A percentile compares a stretch with the other conserved stretches of the same genome.
phyloP scores from a whole-genome alignment of 2,113 vertebrate species.

The Psilopogon haemacephalus region DNA sequence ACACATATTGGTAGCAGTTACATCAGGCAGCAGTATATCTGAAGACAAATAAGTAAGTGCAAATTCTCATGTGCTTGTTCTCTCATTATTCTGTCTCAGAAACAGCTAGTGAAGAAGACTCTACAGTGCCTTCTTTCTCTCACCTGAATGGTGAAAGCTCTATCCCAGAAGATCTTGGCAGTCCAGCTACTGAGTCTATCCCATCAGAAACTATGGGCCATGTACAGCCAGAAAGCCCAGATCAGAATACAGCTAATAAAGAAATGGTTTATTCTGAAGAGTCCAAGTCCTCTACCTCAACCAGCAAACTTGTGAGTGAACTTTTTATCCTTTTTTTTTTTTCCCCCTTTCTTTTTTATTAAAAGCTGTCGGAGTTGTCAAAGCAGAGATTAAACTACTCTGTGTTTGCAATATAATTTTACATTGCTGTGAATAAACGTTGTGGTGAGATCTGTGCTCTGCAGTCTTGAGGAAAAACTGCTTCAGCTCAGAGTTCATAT shows the following conservation, averaged over 20 bases:
- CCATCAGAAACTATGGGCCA: slow-evolving; percentile 63
- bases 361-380: background rate
- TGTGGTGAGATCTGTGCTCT: background rate
- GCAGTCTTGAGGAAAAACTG: background rate
- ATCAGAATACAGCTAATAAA: slow-evolving; percentile 62
- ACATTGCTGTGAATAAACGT: background rate
- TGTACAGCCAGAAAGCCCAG: slow-evolving; percentile 61
- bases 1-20: background rate
- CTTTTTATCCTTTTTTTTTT: background rate
- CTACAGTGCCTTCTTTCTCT: slow-evolving; percentile 75
- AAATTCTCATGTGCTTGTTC: background rate
- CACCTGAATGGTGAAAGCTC: slow-evolving; percentile 79
- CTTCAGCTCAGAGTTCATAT: background rate
- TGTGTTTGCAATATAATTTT: background rate
- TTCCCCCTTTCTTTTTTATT: no score
- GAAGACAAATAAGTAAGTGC: background rate
- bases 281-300: slow-evolving; percentile 74
- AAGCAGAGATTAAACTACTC: background rate
- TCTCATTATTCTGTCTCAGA: slow-evolving; percentile 62
- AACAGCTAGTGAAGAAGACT: slow-evolving; percentile 77
- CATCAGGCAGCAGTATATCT: background rate
- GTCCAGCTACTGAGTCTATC: slow-evolving; percentile 57
- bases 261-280: slow-evolving; percentile 81
- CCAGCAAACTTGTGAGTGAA: slow-evolving; percentile 78
- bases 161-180: slow-evolving; percentile 76